phyloP scores from a whole-genome alignment of 2,113 vertebrate species.

The Spilogale gracilis region DNA sequence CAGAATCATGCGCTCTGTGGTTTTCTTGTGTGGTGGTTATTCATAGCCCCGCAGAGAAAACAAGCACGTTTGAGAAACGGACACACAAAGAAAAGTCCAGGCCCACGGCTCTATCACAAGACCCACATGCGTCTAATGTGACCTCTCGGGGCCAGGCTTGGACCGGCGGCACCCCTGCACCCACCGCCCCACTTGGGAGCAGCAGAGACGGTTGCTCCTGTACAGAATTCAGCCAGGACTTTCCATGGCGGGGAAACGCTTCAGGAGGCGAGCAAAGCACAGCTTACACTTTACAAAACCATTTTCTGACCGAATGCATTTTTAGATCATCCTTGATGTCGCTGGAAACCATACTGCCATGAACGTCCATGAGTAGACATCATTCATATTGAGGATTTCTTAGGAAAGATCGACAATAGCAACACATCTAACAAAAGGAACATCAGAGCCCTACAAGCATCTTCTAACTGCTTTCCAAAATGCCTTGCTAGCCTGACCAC shows the following conservation, averaged over 20 bases:
- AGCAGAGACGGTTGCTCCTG: rapidly evolving
- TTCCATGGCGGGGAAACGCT: too few species aligned
- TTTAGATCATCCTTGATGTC: neutral
- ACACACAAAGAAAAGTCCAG: neutral
- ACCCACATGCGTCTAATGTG: rapidly evolving
- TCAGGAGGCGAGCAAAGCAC: rapidly evolving
- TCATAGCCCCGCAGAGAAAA: neutral
- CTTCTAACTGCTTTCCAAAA: neutral
- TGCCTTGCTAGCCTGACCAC: rapidly evolving
- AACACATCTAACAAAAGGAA: rapidly evolving
- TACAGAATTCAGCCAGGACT: rapidly evolving
- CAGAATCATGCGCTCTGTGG: rapidly evolving
- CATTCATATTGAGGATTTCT: neutral
- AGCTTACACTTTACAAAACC: neutral
- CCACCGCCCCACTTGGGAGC: rapidly evolving
- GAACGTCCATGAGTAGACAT: rapidly evolving
- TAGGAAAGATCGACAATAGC: neutral
- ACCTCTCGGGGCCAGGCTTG: rapidly evolving
- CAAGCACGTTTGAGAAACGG: neutral
- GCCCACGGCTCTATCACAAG: neutral
- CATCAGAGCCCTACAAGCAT: neutral
- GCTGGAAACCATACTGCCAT: neutral
- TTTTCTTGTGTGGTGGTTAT: neutral
- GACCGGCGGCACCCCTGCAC: rapidly evolving
- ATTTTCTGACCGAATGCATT: rapidly evolving